A percentile compares a stretch with the other conserved stretches of the same genome.
These are phyloP conservation scores for Myotis pilosus DNA, from an alignment of 2,797 vertebrate species.

Conservation along the genomic window DNA sequence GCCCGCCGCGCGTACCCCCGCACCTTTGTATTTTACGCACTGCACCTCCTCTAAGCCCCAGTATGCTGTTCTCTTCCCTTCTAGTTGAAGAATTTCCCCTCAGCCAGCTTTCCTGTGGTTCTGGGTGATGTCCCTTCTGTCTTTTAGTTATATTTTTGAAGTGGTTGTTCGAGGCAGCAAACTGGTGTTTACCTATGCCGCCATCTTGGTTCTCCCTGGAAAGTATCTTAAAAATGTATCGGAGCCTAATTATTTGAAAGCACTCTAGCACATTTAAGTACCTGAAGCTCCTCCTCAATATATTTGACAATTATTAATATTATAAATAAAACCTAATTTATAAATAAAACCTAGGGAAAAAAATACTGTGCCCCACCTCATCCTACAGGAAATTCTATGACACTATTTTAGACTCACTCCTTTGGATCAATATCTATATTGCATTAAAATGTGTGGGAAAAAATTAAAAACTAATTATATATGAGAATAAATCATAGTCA, in stretches of 20 bases:
- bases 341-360: neutral
- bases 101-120: too few species aligned
- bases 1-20: too few species aligned
- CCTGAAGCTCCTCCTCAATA: neutral
- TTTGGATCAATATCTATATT: neutral
- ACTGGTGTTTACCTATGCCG: too few species aligned
- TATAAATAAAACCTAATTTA: neutral
- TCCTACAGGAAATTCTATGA: neutral
- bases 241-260: neutral
- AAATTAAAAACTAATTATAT: neutral
- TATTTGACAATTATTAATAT: neutral
- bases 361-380: neutral
- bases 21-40: too few species aligned
- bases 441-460: neutral
- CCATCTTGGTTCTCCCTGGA: too few species aligned
- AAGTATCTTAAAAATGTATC: conserved; percentile 4
- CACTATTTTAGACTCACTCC: neutral
- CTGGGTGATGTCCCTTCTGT: too few species aligned
- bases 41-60: too few species aligned
- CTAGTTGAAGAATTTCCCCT: too few species aligned
- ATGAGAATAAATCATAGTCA: neutral
- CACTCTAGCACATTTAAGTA: neutral
- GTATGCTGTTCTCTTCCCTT: too few species aligned
- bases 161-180: too few species aligned
- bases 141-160: too few species aligned